Evolutionary conservation across 2,888 invertebrate species (phyloP).

Genomic region (Heliconius cydno): DNA sequence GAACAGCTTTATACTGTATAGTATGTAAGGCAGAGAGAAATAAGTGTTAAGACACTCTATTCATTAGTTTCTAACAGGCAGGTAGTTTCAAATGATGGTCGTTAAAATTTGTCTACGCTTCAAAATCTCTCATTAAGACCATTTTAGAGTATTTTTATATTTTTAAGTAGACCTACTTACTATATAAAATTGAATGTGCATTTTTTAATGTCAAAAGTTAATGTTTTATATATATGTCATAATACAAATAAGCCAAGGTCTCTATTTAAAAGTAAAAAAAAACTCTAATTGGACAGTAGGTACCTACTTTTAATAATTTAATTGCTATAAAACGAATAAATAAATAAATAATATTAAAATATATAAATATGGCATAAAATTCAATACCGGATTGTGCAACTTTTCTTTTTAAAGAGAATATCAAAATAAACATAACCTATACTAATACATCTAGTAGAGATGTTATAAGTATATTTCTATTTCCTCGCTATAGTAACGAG

Average conservation of each 20-base stretch:
- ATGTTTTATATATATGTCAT: not conserved
- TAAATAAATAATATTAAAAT: not conserved
- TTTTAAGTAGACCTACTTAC: not conserved
- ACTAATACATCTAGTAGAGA: no score
- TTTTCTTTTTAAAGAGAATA: not conserved
- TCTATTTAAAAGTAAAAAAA: not conserved
- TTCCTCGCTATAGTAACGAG: no score
- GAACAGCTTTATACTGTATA: not conserved
- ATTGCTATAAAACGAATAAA: not conserved
- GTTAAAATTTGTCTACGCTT: no score
- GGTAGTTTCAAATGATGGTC: no score
- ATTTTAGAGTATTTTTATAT: no score
- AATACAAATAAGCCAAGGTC: conserved; percentile 2
- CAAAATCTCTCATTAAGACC: no score
- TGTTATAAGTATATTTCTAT: no score
- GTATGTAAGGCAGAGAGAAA: no score
- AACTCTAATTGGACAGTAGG: not conserved
- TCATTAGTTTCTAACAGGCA: no score
- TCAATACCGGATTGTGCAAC: not conserved
- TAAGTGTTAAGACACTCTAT: no score
- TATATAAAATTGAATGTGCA: not conserved
- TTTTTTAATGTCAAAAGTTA: not conserved
- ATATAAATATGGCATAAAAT: not conserved
- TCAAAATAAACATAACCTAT: no score
- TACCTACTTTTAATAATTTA: not conserved